These are phyloP conservation scores for Sthenelais limicola DNA, from an alignment of 2,888 invertebrate genomes.

Conservation along the genomic window DNA sequence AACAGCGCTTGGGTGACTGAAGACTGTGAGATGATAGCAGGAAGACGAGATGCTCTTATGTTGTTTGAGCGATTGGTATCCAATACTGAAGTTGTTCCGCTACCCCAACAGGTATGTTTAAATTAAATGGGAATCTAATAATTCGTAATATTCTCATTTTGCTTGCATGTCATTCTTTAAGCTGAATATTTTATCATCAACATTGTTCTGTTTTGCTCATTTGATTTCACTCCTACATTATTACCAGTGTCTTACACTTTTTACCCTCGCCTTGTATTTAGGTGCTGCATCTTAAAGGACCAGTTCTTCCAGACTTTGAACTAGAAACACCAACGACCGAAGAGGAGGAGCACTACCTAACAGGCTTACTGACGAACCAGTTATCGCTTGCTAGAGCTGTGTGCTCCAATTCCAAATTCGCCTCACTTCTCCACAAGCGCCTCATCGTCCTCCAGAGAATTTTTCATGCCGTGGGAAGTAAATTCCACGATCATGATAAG, in stretches of 20 bases:
- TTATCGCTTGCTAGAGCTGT: constrained; percentile 76
- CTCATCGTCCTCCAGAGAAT: constrained; percentile 77
- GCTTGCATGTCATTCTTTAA: background rate
- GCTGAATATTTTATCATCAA: background rate
- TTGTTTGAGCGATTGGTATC: constrained; percentile 76
- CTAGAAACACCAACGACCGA: constrained; percentile 73
- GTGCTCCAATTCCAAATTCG: constrained; percentile 77
- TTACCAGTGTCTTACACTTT: too few species aligned
- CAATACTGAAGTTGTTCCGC: constrained; percentile 72
- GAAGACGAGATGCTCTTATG: constrained; percentile 59
- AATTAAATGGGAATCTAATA: background rate
- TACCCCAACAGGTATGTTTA: constrained; percentile 59
- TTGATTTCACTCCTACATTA: background rate
- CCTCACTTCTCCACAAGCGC: constrained; percentile 75
- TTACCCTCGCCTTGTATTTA: background rate
- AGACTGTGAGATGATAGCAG: constrained; percentile 76
- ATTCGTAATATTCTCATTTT: background rate
- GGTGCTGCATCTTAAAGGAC: constrained; percentile 67
- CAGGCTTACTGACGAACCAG: constrained; percentile 75
- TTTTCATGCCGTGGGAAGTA: constrained; percentile 76
- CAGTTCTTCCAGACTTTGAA: constrained; percentile 76
- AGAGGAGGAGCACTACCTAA: constrained; percentile 76
- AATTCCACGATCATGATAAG: constrained; percentile 73
- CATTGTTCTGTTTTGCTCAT: background rate
- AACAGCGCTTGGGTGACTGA: constrained; percentile 78